Evolutionary conservation across 2,797 vertebrate genomes (phyloP), one percentile per base, ranked within the genome.

Genomic region (Gambelia wislizenii): DNA sequence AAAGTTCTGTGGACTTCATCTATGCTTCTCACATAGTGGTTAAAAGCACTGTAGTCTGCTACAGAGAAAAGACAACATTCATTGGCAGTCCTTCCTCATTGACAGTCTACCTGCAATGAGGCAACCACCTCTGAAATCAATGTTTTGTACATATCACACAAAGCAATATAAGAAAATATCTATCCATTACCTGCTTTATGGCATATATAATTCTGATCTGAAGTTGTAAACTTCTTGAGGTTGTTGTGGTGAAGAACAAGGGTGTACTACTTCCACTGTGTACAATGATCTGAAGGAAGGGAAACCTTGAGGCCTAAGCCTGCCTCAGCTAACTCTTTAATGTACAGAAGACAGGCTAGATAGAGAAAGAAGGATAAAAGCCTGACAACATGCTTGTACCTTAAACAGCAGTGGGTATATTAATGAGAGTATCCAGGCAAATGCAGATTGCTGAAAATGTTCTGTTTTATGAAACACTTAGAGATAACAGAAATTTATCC

Each of bases 101-200:
- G 36, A 33, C 67, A 36, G 67, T 14, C 18, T 20, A 54, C 25
- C 70, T 49, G 36, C 27, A 33, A 33, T 74, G 27, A 86, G 67
- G 64, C 9, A 49, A 74, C 4, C 2, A 18, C 1, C 25, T 77
- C 80, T 84, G 59, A 52, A 85, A 54, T 7, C 27, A n/a, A n/a
- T 33, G 13, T 2, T 67, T 67, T 33, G 56, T 2, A 0, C 0
- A 0, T 22, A 14, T 77, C 0, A 39, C 75, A 56, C 9, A 89
- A 1, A 56, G 13, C 39, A 30, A 91, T 72, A 52, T 56, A 90
- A 87, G 6, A 2, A 49, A 89, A 16, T 0, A 0, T 36, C 16
- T 79, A 7, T 69, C 25, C n/a, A 49, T 39, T 77, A 10, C 20
- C 30, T 7, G 1, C 22, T 74, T 14, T 39, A 49, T 69, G n/a